A percentile compares a stretch with the other conserved stretches of the same genome.
These are phyloP conservation scores for Ptychobarbus kaznakovi DNA, from an alignment of 2,797 vertebrate species.

Conservation along the genomic window DNA sequence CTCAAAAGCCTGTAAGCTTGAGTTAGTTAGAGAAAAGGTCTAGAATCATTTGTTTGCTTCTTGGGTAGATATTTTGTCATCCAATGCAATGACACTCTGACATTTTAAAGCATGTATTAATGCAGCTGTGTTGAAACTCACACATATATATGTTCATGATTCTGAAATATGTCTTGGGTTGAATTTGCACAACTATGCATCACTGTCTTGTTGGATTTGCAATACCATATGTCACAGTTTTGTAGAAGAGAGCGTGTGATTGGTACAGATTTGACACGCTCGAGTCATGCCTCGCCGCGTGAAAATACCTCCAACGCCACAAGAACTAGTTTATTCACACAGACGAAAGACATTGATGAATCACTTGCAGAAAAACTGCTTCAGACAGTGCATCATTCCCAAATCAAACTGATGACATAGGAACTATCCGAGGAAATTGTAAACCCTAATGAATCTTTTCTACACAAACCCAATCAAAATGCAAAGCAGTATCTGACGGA, in stretches of 20 bases:
- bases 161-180: background rate
- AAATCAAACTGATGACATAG: constrained; percentile 36
- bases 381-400: constrained; percentile 27
- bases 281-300: constrained; percentile 12
- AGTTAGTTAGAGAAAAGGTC: background rate
- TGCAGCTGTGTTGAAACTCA: background rate
- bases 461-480: constrained; percentile 49
- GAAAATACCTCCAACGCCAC: constrained; percentile 3
- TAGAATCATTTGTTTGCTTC: background rate
- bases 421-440: constrained; percentile 34
- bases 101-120: constrained; percentile 22
- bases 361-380: constrained; percentile 10
- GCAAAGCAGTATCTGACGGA: constrained; percentile 33
- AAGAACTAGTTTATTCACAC: constrained; percentile 27
- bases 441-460: constrained; percentile 46
- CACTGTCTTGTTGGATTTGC: constrained; percentile 35
- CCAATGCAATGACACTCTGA: background rate
- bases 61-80: constrained; percentile 6
- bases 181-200: constrained; percentile 11
- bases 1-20: background rate
- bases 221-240: constrained; percentile 20
- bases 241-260: constrained; percentile 15
- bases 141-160: constrained; percentile 1
- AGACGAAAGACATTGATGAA: constrained; percentile 35
- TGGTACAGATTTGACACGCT: constrained; percentile 28